Evolutionary conservation across 2,888 invertebrate genomes (phyloP).

Genomic region (Aporophyla nigra): DNA sequence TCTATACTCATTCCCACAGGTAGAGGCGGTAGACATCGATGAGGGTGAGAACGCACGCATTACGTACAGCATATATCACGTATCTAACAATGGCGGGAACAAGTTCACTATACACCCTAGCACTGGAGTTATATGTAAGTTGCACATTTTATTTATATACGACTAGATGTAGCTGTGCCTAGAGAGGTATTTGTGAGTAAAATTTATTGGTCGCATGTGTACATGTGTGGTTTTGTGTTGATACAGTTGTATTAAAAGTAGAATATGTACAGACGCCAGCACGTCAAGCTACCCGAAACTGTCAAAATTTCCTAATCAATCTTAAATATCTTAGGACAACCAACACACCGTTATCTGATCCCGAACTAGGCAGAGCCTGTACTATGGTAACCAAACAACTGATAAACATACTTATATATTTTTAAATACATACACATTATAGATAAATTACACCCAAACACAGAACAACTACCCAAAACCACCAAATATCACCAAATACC

Average conservation of each 20-base stretch:
- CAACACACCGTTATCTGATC: no score
- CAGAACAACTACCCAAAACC: no score
- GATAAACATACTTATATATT: no score
- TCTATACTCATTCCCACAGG: conserved; percentile 79
- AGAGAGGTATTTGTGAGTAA: conserved; percentile 1
- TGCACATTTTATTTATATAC: conserved; percentile 44
- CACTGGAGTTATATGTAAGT: conserved; percentile 93
- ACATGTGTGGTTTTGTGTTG: not conserved
- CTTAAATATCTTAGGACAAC: no score
- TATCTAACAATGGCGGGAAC: conserved; percentile 96
- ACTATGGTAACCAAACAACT: no score
- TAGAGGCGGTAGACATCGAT: conserved; percentile 96
- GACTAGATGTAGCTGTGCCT: not conserved
- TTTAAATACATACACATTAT: no score
- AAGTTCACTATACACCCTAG: conserved; percentile 96
- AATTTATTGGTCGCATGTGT: not conserved
- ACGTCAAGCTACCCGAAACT: no score
- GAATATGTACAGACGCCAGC: no score
- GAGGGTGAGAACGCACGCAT: conserved; percentile 96
- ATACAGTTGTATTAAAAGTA: not conserved
- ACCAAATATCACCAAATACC: no score
- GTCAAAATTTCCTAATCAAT: no score
- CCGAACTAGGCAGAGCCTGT: no score
- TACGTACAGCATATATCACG: conserved; percentile 96
- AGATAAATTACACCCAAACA: no score